Conservation (phyloP, 2,888 invertebrate species). For the Alloplasta piceator region DNA sequence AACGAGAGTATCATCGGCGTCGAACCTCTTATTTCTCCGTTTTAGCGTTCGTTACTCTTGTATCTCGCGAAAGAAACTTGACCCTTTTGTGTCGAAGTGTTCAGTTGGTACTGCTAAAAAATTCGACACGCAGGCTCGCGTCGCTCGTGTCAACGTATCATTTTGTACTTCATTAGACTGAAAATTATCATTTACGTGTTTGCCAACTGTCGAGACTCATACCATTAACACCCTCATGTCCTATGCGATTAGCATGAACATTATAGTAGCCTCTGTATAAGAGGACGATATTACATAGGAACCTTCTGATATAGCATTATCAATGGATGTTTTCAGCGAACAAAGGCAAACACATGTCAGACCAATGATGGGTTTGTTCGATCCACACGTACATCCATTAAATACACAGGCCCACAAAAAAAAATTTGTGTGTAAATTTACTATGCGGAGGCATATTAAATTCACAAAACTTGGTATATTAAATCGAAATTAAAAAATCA, state of each 20-base stretch:
- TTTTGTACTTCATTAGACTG: not conserved
- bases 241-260: not conserved
- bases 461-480: too few relatives aligned
- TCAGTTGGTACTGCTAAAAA: not conserved
- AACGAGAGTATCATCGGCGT: too few relatives aligned
- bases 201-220: not conserved
- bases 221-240: not conserved
- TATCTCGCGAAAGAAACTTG: not conserved
- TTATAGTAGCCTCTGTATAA: not conserved
- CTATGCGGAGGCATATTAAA: too few relatives aligned
- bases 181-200: slow-evolving; percentile 10
- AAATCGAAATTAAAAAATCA: too few relatives aligned
- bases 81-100: not conserved
- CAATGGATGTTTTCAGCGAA: too few relatives aligned
- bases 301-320: too few relatives aligned
- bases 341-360: too few relatives aligned
- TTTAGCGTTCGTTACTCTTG: not conserved
- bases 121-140: not conserved
- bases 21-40: too few relatives aligned
- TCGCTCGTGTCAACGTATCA: not conserved
- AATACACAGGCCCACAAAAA: too few relatives aligned
- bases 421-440: too few relatives aligned
- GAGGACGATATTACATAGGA: not conserved
- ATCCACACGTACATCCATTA: too few relatives aligned
- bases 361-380: too few relatives aligned